A percentile compares a stretch with the other conserved stretches of the same genome.
Evolutionary conservation across 2,113 vertebrate species (phyloP).

Genomic region (Rhagologus leucostigma): DNA sequence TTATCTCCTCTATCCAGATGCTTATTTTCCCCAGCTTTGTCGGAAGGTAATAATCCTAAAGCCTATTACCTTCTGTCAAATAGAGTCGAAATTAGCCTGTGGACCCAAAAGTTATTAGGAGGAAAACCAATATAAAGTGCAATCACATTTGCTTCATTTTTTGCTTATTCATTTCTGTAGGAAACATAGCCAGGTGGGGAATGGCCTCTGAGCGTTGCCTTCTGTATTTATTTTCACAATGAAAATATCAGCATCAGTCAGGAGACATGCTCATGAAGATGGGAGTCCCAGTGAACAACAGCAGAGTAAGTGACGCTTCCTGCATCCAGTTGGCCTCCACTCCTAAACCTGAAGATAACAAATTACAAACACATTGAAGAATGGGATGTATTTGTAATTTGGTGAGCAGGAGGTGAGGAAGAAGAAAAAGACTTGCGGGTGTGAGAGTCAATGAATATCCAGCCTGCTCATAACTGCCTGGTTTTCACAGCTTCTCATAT

Average conservation of each 20-base stretch:
- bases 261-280: fast-evolving
- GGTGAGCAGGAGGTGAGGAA: neutral
- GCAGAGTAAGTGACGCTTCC: neutral
- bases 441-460: neutral
- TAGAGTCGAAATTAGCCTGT: constrained; percentile 17
- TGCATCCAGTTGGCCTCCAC: neutral
- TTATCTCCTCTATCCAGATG: constrained; percentile 40
- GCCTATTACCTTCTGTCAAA: constrained; percentile 47
- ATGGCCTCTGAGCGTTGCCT: neutral
- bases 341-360: neutral
- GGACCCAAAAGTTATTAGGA: constrained; percentile 21
- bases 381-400: neutral
- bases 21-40: constrained; percentile 4
- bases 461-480: neutral
- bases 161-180: neutral
- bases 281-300: neutral
- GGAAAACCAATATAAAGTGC: neutral
- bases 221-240: neutral
- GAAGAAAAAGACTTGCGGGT: neutral
- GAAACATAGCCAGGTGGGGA: neutral
- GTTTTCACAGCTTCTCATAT: neutral
- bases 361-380: neutral
- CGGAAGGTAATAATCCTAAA: constrained; percentile 34
- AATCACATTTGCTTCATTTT: neutral
- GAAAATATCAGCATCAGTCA: neutral